Base-by-base conservation (phyloP, 2,113 vertebrate species). In the Rhadina sibilatrix region DNA sequence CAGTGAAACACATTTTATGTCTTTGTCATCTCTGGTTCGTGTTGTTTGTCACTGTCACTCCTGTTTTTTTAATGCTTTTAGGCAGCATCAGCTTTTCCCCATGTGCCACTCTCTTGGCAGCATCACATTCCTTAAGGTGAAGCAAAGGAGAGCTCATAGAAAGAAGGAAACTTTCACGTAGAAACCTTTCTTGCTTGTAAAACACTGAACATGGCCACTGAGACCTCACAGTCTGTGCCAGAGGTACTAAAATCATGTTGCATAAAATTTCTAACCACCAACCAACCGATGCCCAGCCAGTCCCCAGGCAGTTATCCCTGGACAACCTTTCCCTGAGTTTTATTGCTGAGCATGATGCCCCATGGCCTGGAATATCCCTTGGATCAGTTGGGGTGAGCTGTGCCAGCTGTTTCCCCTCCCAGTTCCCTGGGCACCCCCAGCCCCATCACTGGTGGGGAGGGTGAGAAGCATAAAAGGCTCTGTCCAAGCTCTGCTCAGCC, bases 261-360 rank as follows among this genome's bases (percentile, higher is more conserved):
- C 5, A 31, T 37, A 27, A 35, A 66, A 42, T 47, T 75, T 44
- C 22, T 42, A 12, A 21, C 46, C 30, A 17, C 25, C 16, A 37
- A 30, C 7, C 3, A 12, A 10, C 1, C 0, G 0, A 40, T 8
- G 24, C 12, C 30, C 66, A 79, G 47, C 3, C 42, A 31, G 7
- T 12, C 31, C 22, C 38, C 11, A 10, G 40, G 28, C 27, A 50
- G 10, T 4, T 15, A 37, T 8, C 35, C 47, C 47, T 15, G 27
- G 9, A 15, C 37, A 68, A 12, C 33, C 1, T 56, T 42, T 20
- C 24, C 60, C 24, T 18, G 27, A 35, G 14, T 31, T 49, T n/a
- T 15, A 17, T 6, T 54, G 64, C 52, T 60, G 10, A 77, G 12
- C 20, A 21, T 8, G 69, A 42, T 20, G 3, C 9, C 44, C 2